Evolutionary conservation across 2,888 invertebrate species (phyloP), one percentile per base, ranked within the genome.

Genomic region (Eurytoma californica): DNA sequence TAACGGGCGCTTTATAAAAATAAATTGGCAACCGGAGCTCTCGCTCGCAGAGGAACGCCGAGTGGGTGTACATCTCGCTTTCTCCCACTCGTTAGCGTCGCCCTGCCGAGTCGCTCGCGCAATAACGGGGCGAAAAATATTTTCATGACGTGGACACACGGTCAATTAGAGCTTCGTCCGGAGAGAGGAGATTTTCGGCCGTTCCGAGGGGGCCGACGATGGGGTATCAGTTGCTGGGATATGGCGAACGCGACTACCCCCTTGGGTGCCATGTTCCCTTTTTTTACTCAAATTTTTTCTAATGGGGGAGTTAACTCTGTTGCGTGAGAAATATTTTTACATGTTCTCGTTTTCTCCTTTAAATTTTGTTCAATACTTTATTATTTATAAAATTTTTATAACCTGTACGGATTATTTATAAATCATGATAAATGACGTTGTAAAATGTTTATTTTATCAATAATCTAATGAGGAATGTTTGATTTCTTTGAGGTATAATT

Each of bases 1-100:
- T 69, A 74, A 79, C 65, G 79, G 69, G 24, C 39, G 75, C 70
- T 70, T 72, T 70, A 70, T 72, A 75, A 79, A 79, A 75, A 70
- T 79, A 79, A 79, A 79, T 75, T 79, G 75, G 70, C 79, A 70
- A 72, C 67, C 49, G 61, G 61, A 60, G 72, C 60, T 5, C 18
- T 16, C 9, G 12, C 3, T 18, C 60, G 61, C 55, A 3, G 47
- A 16, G 60, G 61, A 70, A 39, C 13, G 16, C n/a, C 18, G 14
- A 39, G 14, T 14, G 70, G n/a, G 16, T 18, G 18, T 20, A 14
- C 14, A 14, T 57, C 3, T 7, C 55, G 18, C 58, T 75, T 75
- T 47, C 28, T 75, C 68, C 1, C 39, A n/a, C 53, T 67, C 55
- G 68, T 67, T 75, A 68, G 30, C n/a, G 51, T 18, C 28, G 49